Base-by-base conservation (phyloP, 2,113 vertebrate species). In the Chaetops frenatus region DNA sequence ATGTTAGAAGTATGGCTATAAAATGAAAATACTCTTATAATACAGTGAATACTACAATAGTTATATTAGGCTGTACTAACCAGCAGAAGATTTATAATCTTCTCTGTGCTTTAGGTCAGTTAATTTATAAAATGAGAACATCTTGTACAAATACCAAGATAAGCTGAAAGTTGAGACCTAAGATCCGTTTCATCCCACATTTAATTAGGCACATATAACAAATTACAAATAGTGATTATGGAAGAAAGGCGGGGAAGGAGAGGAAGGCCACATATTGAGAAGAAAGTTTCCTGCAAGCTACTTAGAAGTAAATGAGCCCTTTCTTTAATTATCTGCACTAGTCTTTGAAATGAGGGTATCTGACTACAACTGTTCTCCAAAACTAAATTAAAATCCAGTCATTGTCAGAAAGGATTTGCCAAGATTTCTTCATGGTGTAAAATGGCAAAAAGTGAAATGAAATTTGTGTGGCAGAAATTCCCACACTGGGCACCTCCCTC, bases 221-320 rank as follows among this genome's bases (percentile, higher is more conserved):
- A 84, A 89, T 91, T 79, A 62, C 85, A 88, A 81, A 70, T 70
- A 82, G 42, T 36, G 54, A 85, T 92, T 94, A 93, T 56, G 50
- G 71, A 94, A 72, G 66, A 87, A 76, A 79, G 74, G 70, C 69
- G 62, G 45, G 14, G 73, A 90, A 88, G 83, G 72, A 78, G 29
- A 91, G 27, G n/a, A 91, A 90, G 82, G 64, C 88, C 79, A 83
- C 71, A 53, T 89, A 89, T 42, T 77, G 86, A 50, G 76, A 91
- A 91, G 62, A 62, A 95, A 95, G 78, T 91, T 94, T 95, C 61
- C 83, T 90, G 86, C 45, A 61, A 92, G 78, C 81, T 95, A 70
- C 85, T 94, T 73, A 69, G 15, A 62, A 94, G n/a, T 95, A 96
- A 97, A 95, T 91, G 92, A 96, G 74, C 91, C 79, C 38, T 94